Conservation (phyloP, 2,113 vertebrate genomes). For the Melanostigma gelatinosum region DNA sequence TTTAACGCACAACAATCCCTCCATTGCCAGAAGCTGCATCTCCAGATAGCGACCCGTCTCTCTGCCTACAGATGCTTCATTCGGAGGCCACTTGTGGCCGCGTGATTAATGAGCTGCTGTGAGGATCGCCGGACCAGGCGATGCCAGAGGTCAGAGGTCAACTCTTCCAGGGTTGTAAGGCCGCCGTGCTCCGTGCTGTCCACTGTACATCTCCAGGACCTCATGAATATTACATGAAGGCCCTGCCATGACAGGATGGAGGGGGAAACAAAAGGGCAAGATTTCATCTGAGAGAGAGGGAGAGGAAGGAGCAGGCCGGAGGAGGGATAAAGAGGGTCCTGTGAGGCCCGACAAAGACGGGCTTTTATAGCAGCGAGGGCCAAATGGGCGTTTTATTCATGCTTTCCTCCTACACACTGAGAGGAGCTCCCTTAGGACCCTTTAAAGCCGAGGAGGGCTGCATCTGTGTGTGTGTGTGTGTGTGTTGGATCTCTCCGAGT, state of each 20-base stretch:
- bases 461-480: conserved; percentile 35
- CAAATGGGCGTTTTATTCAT: conserved; percentile 78
- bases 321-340: conserved; percentile 77
- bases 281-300: conserved; percentile 69
- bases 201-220: conserved; percentile 59
- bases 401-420: conserved; percentile 64
- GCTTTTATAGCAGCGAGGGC: conserved; percentile 72
- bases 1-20: conserved; percentile 17
- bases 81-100: conserved; percentile 26
- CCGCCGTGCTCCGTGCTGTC: conserved; percentile 54
- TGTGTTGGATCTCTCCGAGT: conserved; percentile 1
- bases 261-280: conserved; percentile 77
- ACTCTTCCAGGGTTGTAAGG: conserved; percentile 45
- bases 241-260: conserved; percentile 68
- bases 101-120: conserved; percentile 60
- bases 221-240: conserved; percentile 76
- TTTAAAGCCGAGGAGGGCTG: conserved; percentile 63
- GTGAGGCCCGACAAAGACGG: conserved; percentile 77
- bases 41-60: conserved; percentile 15
- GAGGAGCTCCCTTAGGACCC: conserved; percentile 67
- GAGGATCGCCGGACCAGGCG: conserved; percentile 3
- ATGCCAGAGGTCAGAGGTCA: conserved; percentile 57
- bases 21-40: conserved; percentile 21
- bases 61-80: conserved; percentile 21
- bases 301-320: conserved; percentile 57